Conservation (phyloP, 92 coral and sea anemone genomes). For the Micromussa lordhowensis region DNA sequence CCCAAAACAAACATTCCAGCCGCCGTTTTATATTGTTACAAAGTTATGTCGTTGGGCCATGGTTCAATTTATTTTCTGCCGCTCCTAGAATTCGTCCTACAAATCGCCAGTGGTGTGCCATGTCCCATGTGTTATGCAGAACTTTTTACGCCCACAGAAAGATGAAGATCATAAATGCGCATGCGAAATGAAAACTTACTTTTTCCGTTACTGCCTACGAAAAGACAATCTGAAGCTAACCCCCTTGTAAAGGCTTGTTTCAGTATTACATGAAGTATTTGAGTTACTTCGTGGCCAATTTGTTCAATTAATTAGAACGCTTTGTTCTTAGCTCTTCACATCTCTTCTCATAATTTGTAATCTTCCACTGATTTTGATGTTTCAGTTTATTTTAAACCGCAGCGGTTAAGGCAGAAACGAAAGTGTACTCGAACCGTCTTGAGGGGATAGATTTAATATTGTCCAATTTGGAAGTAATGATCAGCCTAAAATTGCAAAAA, state of each 20-base stretch:
- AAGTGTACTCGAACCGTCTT: neutral
- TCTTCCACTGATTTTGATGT: neutral
- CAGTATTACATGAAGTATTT: neutral
- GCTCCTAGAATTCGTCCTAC: neutral
- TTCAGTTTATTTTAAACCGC: neutral
- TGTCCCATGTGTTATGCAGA: neutral
- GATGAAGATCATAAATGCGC: neutral
- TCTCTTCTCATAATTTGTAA: too few relatives aligned
- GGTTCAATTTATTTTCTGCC: neutral
- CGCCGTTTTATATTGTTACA: neutral
- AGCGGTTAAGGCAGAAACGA: neutral
- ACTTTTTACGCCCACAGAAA: neutral
- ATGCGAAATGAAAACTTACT: neutral
- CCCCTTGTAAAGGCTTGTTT: neutral
- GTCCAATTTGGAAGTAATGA: neutral
- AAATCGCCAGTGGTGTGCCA: neutral
- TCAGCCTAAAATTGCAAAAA: too few relatives aligned
- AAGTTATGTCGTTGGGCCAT: neutral
- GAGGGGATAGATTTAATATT: neutral
- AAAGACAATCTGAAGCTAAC: neutral
- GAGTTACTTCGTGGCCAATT: neutral
- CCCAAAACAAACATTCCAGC: neutral
- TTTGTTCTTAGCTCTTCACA: neutral
- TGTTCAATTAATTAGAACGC: neutral
- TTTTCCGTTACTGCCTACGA: neutral